Percentiles rank a stretch among this genome's conserved stretches.
Evolutionary conservation across 2,113 vertebrate genomes (phyloP).

Genomic region (Promerops cafer): DNA sequence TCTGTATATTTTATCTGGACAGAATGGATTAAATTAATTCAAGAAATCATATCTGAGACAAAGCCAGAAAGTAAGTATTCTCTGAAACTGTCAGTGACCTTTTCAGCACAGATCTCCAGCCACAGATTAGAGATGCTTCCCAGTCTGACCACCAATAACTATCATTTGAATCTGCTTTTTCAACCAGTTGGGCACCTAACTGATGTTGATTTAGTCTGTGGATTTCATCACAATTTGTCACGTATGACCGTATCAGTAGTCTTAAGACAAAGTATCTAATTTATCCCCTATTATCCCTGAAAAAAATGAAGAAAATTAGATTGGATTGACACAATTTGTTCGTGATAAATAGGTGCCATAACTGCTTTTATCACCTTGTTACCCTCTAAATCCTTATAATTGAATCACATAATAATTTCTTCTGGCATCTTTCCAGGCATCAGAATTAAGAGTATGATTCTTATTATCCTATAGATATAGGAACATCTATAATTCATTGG

Average conservation of each 20-base stretch:
- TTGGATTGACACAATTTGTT: background rate
- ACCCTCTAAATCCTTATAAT: background rate
- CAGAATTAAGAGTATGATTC: background rate
- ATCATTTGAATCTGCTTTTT: background rate
- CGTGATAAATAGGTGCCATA: background rate
- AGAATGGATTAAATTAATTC: background rate
- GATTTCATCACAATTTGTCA: background rate
- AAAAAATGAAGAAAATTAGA: background rate
- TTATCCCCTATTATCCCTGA: background rate
- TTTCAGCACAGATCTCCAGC: background rate
- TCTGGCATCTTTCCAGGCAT: background rate
- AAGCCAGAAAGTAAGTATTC: background rate
- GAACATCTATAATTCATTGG: background rate
- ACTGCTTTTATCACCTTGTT: conserved; percentile 18
- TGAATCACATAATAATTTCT: background rate
- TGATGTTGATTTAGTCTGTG: background rate
- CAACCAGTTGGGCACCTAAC: background rate
- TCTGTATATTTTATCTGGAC: background rate
- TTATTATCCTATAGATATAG: background rate
- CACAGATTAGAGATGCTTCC: background rate
- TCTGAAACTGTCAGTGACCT: background rate
- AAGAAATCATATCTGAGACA: background rate
- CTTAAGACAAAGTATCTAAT: background rate
- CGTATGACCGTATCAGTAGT: background rate
- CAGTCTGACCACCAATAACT: background rate